Conservation (phyloP, 2,888 invertebrate species). For the Protodeltote pygarga region DNA sequence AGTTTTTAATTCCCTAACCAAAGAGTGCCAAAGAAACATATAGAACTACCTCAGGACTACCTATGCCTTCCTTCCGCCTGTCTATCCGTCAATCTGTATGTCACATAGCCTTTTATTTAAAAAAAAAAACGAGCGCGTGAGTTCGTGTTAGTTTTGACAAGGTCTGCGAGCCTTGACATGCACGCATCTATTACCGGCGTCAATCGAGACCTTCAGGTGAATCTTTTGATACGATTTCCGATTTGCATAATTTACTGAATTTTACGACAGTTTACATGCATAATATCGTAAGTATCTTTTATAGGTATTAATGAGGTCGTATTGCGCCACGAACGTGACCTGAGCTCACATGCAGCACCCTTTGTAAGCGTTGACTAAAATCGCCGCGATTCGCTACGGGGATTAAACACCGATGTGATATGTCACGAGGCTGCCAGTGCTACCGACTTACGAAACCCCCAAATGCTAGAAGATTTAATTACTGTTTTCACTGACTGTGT, state of each 20-base stretch:
- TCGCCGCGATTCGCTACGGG: conserved; percentile 62
- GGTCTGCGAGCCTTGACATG: conserved; percentile 44
- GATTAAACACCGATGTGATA: conserved; percentile 54
- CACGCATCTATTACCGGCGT: conserved; percentile 28
- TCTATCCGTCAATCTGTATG: too few relatives aligned
- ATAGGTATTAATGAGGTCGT: conserved; percentile 57
- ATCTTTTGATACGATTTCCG: conserved; percentile 41
- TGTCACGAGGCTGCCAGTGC: conserved; percentile 48
- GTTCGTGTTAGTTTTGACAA: conserved; percentile 31
- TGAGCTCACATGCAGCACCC: conserved; percentile 51
- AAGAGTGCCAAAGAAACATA: too few relatives aligned
- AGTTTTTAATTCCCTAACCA: too few relatives aligned
- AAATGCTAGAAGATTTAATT: conserved; percentile 36
- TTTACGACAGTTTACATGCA: conserved; percentile 24
- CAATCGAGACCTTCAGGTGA: conserved; percentile 34
- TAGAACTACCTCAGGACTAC: too few relatives aligned
- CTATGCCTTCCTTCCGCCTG: too few relatives aligned
- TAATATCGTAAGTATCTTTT: conserved; percentile 52
- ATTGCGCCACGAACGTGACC: conserved; percentile 62
- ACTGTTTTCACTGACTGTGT: conserved; percentile 15
- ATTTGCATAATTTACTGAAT: conserved; percentile 44
- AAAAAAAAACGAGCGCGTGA: too few relatives aligned
- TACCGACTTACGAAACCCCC: conserved; percentile 43
- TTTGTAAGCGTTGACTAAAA: conserved; percentile 48
- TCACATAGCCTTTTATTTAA: too few relatives aligned